Base-by-base conservation (phyloP, 2,113 vertebrate species). In the Speoplatyrhinus poulsoni region DNA sequence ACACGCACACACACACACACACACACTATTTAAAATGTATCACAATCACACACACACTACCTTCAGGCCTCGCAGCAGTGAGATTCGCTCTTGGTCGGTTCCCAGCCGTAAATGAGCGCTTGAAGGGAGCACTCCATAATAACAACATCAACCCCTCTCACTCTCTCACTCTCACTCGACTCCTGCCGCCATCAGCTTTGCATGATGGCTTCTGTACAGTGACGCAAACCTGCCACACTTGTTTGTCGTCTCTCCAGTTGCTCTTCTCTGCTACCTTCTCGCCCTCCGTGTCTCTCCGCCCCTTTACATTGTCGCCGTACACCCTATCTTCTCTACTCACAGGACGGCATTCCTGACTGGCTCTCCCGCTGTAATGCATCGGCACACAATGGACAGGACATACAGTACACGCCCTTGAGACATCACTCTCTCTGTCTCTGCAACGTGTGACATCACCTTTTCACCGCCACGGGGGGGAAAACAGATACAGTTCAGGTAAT, bases 171-270 rank as follows among this genome's bases (percentile, higher is more conserved):
- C 61, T 73, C 52, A 57, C 60, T 65, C 60, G 75, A 61, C 49
- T 61, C 69, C 76, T 78, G 73, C 75, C 69, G 67, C 68, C 79
- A 75, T 86, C 88, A 85, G 82, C 84, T 87, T 87, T 88, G 75
- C 82, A 85, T 90, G 79, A 83, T 86, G 82, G 76, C 80, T 79
- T 82, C 82, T 82, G 65, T 81, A 84, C 81, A 85, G 82, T 84
- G 81, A 88, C 77, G 54, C 73, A 83, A 91, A 93, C 91, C 80
- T 73, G 87, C 82, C 79, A 70, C 82, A 91, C 93, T 90, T 90
- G 92, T 93, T 92, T 87, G 15, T 80, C 84, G 70, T 84, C 81
- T 78, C 56, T 65, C 47, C 60, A 60, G 56, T 65, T 69, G 58
- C 75, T 49, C 72, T 62, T 69, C 62, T 66, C 57, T 67, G 68